phyloP scores from a whole-genome alignment of 2,797 vertebrate genomes.

The Rhadinocentrus ornatus region DNA sequence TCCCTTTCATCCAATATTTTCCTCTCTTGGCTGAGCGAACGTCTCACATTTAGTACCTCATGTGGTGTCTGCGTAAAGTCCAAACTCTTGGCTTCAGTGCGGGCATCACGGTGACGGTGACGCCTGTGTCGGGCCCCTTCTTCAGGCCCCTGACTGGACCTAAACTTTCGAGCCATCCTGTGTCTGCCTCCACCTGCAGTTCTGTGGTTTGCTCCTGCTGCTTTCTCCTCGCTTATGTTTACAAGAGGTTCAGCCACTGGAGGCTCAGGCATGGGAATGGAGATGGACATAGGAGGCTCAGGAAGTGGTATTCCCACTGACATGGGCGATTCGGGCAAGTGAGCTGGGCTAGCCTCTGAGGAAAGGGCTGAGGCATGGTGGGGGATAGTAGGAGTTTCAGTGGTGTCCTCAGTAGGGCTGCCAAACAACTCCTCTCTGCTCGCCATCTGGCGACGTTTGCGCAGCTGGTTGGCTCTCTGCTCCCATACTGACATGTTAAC shows the following conservation, averaged over 20 bases:
- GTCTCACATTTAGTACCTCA: constrained; percentile 70
- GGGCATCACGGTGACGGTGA: constrained; percentile 89
- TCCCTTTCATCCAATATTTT: constrained; percentile 78
- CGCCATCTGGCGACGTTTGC: constrained; percentile 94
- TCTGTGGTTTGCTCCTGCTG: constrained; percentile 73
- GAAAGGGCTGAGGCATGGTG: constrained; percentile 67
- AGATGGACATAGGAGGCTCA: constrained; percentile 79
- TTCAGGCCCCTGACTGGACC: constrained; percentile 78
- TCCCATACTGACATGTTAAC: constrained; percentile 99
- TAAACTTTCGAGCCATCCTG: constrained; percentile 88
- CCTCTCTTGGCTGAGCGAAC: constrained; percentile 86
- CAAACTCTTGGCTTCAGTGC: constrained; percentile 83
- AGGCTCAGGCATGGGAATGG: constrained; percentile 78
- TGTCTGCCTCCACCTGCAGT: constrained; percentile 78
- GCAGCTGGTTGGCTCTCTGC: constrained; percentile 95
- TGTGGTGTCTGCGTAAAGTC: constrained; percentile 62
- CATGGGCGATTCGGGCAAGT: constrained; percentile 82
- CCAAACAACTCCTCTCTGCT: constrained; percentile 93
- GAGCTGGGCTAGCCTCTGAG: constrained; percentile 75
- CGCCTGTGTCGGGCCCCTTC: constrained; percentile 89
- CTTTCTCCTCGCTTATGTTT: constrained; percentile 71
- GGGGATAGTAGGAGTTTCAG: constrained; percentile 74
- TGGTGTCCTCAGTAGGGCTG: constrained; percentile 77
- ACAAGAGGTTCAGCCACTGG: constrained; percentile 73
- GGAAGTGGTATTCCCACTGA: constrained; percentile 81